These are phyloP conservation scores for Oscheius sp. DNA, from an alignment of 2,888 invertebrate genomes.

Conservation along the genomic window DNA sequence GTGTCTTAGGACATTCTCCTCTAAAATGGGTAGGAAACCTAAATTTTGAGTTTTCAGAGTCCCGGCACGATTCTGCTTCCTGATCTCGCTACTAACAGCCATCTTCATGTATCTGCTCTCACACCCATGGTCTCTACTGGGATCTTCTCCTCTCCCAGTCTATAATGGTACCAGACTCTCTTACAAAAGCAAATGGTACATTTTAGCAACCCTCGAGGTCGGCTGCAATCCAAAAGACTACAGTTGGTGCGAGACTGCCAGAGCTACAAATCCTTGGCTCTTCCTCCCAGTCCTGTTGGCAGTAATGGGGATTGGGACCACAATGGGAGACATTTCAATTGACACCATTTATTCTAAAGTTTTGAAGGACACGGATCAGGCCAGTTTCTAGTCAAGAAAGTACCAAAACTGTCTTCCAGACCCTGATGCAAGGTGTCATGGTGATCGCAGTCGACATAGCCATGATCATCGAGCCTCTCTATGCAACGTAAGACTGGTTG, in stretches of 20 bases:
- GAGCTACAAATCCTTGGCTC: slow-evolving; percentile 37
- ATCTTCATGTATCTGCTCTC: slow-evolving; percentile 46
- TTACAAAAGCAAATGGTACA: not conserved
- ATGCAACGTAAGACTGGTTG: slow-evolving; percentile 44
- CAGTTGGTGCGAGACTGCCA: slow-evolving; percentile 43
- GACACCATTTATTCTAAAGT: slow-evolving; percentile 55
- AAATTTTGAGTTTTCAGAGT: slow-evolving; percentile 34
- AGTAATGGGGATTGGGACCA: slow-evolving; percentile 54
- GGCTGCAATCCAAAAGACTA: slow-evolving; percentile 50
- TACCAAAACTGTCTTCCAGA: slow-evolving; percentile 15
- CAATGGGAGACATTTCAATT: slow-evolving; percentile 43
- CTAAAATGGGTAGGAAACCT: too few species aligned
- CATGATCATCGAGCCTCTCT: slow-evolving; percentile 48
- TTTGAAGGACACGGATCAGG: slow-evolving; percentile 55
- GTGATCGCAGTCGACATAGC: slow-evolving; percentile 47
- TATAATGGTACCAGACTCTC: slow-evolving; percentile 41
- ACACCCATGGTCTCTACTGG: slow-evolving; percentile 41
- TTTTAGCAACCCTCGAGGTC: slow-evolving; percentile 35
- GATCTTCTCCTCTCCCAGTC: slow-evolving; percentile 39
- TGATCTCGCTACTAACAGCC: slow-evolving; percentile 45
- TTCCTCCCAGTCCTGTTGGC: slow-evolving; percentile 43
- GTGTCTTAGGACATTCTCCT: too few species aligned
- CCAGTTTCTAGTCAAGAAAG: not conserved
- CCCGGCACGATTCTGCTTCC: slow-evolving; percentile 42
- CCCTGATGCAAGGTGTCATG: slow-evolving; percentile 49